phyloP scores from a whole-genome alignment of 2,888 invertebrate species.

The Molorchus minor region DNA sequence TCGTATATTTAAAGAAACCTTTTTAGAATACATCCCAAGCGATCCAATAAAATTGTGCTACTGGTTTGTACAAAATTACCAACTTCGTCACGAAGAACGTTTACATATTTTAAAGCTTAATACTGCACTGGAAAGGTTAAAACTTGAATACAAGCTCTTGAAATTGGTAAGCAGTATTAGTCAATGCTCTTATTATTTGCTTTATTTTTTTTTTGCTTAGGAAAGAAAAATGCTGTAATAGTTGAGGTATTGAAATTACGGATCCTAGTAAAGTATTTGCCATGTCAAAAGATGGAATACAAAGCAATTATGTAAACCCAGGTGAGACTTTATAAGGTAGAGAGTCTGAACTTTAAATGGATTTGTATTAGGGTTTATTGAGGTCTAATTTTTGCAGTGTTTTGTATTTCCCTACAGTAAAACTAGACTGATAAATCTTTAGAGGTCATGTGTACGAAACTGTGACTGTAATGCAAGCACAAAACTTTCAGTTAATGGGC shows the following conservation, averaged over 20 bases:
- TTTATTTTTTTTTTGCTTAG: slow-evolving; percentile 49
- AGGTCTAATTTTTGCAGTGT: no score
- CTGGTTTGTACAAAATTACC: slow-evolving; percentile 83
- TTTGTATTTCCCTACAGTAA: no score
- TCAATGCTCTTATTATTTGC: not conserved
- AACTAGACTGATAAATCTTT: no score
- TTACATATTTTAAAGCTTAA: slow-evolving; percentile 72
- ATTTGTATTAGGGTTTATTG: no score
- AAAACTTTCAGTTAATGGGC: slow-evolving; percentile 64
- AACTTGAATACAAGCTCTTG: slow-evolving; percentile 66
- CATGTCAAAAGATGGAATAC: slow-evolving; percentile 83
- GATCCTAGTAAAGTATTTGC: slow-evolving; percentile 77
- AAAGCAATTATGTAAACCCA: slow-evolving; percentile 83
- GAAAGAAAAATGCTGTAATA: slow-evolving; percentile 68
- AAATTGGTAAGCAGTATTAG: slow-evolving; percentile 57
- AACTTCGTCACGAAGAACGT: slow-evolving; percentile 72
- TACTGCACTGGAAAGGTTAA: slow-evolving; percentile 73
- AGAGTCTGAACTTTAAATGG: no score
- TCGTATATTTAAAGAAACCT: no score
- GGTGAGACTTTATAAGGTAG: no score
- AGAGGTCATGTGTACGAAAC: slow-evolving; percentile 84
- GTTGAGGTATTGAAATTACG: slow-evolving; percentile 68
- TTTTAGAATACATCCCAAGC: slow-evolving; percentile 67
- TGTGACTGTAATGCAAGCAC: slow-evolving; percentile 71
- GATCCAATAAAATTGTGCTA: slow-evolving; percentile 78